Conservation (phyloP, 2,888 invertebrate species). For the Drosophila tripunctata region DNA sequence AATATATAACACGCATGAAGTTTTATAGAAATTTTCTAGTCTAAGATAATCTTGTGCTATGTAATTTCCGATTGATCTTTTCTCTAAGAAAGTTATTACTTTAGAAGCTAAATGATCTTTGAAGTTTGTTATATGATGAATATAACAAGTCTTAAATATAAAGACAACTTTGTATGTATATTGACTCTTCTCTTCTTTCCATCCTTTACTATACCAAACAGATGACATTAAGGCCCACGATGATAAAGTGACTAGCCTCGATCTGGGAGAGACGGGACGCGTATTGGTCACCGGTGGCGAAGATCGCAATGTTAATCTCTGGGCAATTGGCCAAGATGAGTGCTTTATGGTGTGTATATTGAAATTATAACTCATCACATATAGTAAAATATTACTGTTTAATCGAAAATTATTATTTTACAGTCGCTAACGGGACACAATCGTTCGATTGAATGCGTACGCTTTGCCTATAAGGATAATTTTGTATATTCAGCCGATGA, state of each 20-base stretch:
- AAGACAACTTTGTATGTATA: no score
- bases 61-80: no score
- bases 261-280: constrained; percentile 84
- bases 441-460: constrained; percentile 96
- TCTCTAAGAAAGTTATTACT: no score
- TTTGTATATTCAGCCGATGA: constrained; percentile 97
- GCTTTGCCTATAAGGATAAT: constrained; percentile 97
- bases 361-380: no score
- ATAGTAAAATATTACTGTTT: background rate
- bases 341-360: constrained; percentile 93
- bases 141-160: no score
- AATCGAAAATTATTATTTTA: constrained; percentile 44
- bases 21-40: no score
- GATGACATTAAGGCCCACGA: constrained; percentile 84
- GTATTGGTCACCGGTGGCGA: constrained; percentile 91
- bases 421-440: constrained; percentile 97
- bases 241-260: constrained; percentile 83
- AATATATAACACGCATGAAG: no score
- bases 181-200: background rate
- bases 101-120: no score
- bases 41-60: no score
- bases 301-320: constrained; percentile 98
- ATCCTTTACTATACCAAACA: constrained; percentile 38
- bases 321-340: constrained; percentile 97
- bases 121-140: no score